phyloP scores from a whole-genome alignment of 2,113 vertebrate genomes.

The Osmerus eperlanus region DNA sequence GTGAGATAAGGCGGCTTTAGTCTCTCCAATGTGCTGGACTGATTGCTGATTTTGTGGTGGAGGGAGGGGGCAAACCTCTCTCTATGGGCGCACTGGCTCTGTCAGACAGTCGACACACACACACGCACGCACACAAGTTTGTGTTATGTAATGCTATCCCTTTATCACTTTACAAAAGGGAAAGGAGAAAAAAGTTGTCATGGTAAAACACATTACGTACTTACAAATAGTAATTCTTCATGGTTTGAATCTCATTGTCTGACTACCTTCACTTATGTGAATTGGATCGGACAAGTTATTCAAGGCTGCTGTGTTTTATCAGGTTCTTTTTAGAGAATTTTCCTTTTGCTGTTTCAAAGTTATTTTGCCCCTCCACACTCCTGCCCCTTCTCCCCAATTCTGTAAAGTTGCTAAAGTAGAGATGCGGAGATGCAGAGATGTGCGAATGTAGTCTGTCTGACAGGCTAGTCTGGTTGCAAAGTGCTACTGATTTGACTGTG shows the following conservation, averaged over 20 bases:
- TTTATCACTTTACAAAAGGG: too few relatives aligned
- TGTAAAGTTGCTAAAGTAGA: slow-evolving; percentile 1
- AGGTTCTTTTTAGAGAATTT: neutral
- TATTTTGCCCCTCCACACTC: too few relatives aligned
- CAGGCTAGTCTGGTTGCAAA: neutral
- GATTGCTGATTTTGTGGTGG: slow-evolving; percentile 43
- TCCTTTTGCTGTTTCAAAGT: too few relatives aligned
- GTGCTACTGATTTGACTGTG: neutral
- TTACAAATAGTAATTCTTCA: neutral
- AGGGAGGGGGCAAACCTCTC: slow-evolving; percentile 51
- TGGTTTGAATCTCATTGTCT: neutral
- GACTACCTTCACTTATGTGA: neutral
- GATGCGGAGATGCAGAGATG: slow-evolving; percentile 26
- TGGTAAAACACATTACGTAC: too few relatives aligned
- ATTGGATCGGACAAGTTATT: neutral
- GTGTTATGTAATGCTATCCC: too few relatives aligned
- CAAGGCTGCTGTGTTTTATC: neutral
- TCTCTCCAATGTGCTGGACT: slow-evolving; percentile 63
- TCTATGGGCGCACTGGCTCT: slow-evolving; percentile 39
- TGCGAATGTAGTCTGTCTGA: slow-evolving; percentile 14
- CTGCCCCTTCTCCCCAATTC: neutral
- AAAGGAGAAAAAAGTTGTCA: too few relatives aligned
- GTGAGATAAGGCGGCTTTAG: slow-evolving; percentile 73
- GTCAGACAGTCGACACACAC: slow-evolving; percentile 19
- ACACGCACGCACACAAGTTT: slow-evolving; percentile 8